phyloP scores from a whole-genome alignment of 2,113 vertebrate genomes.

The Seriola dumerili region DNA sequence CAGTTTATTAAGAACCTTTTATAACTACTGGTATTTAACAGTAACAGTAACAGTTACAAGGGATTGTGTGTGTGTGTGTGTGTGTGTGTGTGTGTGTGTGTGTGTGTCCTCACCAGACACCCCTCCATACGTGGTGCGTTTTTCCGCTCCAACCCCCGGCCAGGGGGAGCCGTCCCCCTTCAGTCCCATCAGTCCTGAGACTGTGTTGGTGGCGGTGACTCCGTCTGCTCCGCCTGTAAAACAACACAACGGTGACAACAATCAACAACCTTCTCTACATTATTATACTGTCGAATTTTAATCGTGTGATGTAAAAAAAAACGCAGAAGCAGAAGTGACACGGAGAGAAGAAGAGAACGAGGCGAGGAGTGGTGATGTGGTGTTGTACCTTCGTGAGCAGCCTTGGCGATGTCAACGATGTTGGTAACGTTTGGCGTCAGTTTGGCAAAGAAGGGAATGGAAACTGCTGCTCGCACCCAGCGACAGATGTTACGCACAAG shows the following conservation, averaged over 20 bases:
- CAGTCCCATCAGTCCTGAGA: slow-evolving; percentile 94
- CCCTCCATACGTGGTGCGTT: slow-evolving; percentile 92
- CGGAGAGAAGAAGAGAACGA: neutral
- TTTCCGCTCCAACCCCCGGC: slow-evolving; percentile 90
- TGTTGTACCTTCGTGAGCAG: slow-evolving; percentile 89
- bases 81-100: neutral
- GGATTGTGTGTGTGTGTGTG: slow-evolving; percentile 1
- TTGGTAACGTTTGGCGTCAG: slow-evolving; percentile 96
- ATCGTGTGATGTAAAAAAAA: neutral
- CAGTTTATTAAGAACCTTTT: neutral
- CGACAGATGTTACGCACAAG: slow-evolving; percentile 95
- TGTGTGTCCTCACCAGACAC: slow-evolving; percentile 88
- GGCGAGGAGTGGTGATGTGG: slow-evolving; percentile 24
- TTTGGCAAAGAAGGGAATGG: slow-evolving; percentile 96
- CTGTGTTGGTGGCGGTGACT: slow-evolving; percentile 95
- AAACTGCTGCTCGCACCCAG: slow-evolving; percentile 93
- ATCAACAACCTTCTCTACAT: neutral
- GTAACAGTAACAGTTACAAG: neutral
- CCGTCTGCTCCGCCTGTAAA: slow-evolving; percentile 91
- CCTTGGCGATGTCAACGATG: slow-evolving; percentile 92
- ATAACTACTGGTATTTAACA: neutral
- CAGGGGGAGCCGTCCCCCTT: slow-evolving; percentile 90
- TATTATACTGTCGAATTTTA: neutral
- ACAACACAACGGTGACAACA: slow-evolving; percentile 15
- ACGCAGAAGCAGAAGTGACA: neutral